Evolutionary conservation across 2,113 vertebrate genomes (phyloP), one percentile per base, ranked within the genome.

Genomic region (Cygnus atratus): DNA sequence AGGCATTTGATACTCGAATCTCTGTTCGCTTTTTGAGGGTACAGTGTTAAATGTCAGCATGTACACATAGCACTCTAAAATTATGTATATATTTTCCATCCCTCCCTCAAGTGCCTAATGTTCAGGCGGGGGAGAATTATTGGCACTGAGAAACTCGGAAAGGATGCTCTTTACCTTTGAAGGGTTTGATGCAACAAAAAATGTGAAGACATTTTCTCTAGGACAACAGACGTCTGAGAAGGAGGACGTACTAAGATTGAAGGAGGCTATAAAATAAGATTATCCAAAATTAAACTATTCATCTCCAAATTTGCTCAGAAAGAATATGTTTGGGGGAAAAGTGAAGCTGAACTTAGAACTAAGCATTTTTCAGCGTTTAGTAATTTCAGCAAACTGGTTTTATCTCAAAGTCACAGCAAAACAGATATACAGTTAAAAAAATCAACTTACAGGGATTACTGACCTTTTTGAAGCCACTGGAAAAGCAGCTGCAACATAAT

Each of bases 401-500:
- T 41, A 55, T 62, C 73, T 81, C 58, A 46, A 52, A 86, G 77
- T 58, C 86, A 59, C 71, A 85, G 57, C 79, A 88, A 88, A 90
- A 26, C 35, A 86, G 26, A 63, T 37, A 54, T 39, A 44, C 0
- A 81, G 80, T 0, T 2, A 87, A 90, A 90, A 44, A 94, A 88
- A 77, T 37, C 57, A 96, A 84, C 73, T 84, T 29, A 3, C n/a
- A 54, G 48, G 52, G 76, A 41, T 54, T 52, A 14, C 48, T 92
- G 93, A 91, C 86, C 88, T 95, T 96, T 91, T 68, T 94, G 75
- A 95, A 91, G 58, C 80, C 86, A 89, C 77, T 41, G 44, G 70
- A 89, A 88, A 87, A 93, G 86, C 77, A 94, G 48, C 66, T 86
- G 58, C 58, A 79, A 70, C 66, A 46, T 24, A 96, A 78, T 72